Percentiles rank a stretch among this genome's conserved stretches.
Conservation (phyloP, 2,797 vertebrate genomes). For the Clarias platycephalus region DNA sequence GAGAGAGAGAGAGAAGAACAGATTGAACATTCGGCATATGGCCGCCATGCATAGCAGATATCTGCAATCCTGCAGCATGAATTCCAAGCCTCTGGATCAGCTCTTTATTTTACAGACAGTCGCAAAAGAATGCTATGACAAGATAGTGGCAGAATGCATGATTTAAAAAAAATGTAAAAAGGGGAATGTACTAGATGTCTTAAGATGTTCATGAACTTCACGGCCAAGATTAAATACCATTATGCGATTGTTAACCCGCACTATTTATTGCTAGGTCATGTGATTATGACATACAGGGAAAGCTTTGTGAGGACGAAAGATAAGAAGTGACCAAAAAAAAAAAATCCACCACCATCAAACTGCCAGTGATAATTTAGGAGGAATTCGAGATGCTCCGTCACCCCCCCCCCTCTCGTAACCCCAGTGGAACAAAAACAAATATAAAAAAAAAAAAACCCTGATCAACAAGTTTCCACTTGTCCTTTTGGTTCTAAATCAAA, state of each 20-base stretch:
- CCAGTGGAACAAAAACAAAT: conserved; percentile 47
- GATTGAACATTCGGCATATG: conserved; percentile 6
- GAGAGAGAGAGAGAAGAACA: conserved; percentile 9
- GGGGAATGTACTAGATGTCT: conserved; percentile 15
- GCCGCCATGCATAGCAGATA: background rate
- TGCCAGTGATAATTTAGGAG: background rate
- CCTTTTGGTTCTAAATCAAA: conserved; percentile 52
- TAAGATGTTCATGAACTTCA: background rate
- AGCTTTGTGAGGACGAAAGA: background rate
- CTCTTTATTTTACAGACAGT: background rate
- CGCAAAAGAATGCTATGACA: conserved; percentile 1
- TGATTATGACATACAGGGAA: conserved; percentile 14
- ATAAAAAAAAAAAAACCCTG: conserved; percentile 55
- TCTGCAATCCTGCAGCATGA: background rate
- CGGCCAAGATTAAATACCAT: background rate
- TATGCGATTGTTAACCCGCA: background rate
- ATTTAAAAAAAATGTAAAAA: background rate
- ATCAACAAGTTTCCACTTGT: conserved; percentile 58
- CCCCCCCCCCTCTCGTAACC: background rate
- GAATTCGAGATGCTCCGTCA: conserved; percentile 4
- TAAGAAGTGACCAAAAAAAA: background rate
- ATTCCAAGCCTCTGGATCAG: background rate
- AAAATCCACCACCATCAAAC: background rate
- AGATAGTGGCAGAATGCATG: conserved; percentile 8
- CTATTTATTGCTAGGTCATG: conserved; percentile 3